Base-by-base conservation (phyloP, 2,113 vertebrate genomes). In the Protomyctophum bolini region DNA sequence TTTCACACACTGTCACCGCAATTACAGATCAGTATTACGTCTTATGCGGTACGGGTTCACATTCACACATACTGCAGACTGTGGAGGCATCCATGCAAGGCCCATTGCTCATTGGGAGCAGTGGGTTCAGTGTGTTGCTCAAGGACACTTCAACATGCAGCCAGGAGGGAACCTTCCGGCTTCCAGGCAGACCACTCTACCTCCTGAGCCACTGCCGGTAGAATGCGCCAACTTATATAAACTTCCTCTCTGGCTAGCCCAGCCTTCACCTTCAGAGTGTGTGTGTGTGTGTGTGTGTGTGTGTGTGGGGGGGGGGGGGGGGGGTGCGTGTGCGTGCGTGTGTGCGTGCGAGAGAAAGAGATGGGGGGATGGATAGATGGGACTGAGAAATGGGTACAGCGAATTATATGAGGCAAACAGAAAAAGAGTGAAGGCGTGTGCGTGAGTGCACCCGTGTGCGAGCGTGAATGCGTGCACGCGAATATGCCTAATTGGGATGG, bases 251-350 rank as follows among this genome's bases (percentile, higher is more conserved):
- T 64, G 10, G 41, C 68, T 77, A 73, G 59, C 63, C 76, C 51
- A 70, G 75, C 77, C 71, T 84, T 76, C 72, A 80, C 72, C 72
- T 79, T 33, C 15, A 21, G 63, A 7, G n/a, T 48, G 46, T 64
- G 63, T 49, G 48, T 65, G 63, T 65, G 49, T 66, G 15, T 11
- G 63, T 66, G 49, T 41, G 49, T 66, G 49, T 57, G 54, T 57
- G 65, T 57, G 65, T 67, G 52, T 55, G 65, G 55, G n/a, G n/a
- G n/a, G n/a, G n/a, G n/a, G n/a, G n/a, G n/a, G n/a, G n/a, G n/a
- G n/a, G 15, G 41, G 50, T 41, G 28, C 41, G 21, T 33, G 49
- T 63, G 60, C n/a, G 60, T 47, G 60, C 46, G 60, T 47, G 60
- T 41, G 60, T 62, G 60, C 14, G 60, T 11, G 60, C 12, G 60